Conservation (phyloP, 2,888 invertebrate species). For the Latheticus oryzae region DNA sequence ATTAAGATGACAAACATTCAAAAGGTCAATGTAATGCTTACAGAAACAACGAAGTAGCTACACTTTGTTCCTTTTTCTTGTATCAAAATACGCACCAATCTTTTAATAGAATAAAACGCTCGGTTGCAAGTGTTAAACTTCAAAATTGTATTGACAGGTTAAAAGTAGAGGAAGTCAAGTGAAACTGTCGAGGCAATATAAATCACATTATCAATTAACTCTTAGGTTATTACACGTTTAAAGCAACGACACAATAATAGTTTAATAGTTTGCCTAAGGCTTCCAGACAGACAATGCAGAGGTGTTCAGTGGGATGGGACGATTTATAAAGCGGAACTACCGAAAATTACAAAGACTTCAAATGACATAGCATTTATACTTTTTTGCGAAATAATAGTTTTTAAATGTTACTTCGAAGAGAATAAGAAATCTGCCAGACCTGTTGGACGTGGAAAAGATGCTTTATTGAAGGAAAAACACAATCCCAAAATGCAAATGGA, state of each 20-base stretch:
- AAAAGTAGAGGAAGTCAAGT: slow-evolving; percentile 19
- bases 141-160: slow-evolving; percentile 21
- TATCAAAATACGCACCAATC: no score
- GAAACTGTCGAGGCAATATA: slow-evolving; percentile 23
- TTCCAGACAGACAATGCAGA: slow-evolving; percentile 38
- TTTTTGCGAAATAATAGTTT: no score
- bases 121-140: slow-evolving; percentile 23
- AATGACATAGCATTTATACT: slow-evolving; percentile 35
- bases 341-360: slow-evolving; percentile 37
- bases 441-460: no score
- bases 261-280: slow-evolving; percentile 39
- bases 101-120: no score
- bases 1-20: no score
- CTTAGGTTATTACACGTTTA: slow-evolving; percentile 34
- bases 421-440: no score
- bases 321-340: slow-evolving; percentile 37
- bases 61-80: no score
- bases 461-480: no score
- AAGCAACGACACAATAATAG: slow-evolving; percentile 38
- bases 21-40: no score
- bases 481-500: no score
- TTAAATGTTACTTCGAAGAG: no score
- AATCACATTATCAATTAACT: slow-evolving; percentile 33
- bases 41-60: no score
- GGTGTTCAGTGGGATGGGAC: slow-evolving; percentile 44